These are phyloP conservation scores for Drosophila buzzatii DNA, from an alignment of 2,888 invertebrate genomes.

Conservation along the genomic window DNA sequence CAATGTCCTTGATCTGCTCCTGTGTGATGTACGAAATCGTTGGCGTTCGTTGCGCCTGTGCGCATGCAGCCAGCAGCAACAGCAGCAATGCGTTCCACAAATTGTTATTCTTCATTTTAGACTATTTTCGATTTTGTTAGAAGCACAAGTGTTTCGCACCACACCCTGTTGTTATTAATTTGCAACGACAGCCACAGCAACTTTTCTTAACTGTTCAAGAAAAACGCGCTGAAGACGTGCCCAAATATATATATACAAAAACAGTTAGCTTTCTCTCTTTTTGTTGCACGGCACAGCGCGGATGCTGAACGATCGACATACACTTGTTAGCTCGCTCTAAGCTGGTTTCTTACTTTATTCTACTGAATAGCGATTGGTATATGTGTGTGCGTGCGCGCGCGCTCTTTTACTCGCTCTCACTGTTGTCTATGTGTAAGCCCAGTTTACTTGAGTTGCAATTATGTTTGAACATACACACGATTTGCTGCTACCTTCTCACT, in stretches of 20 bases:
- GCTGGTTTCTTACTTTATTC: conserved; percentile 62
- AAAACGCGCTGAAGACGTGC: conserved; percentile 38
- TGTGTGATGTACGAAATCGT: conserved; percentile 96
- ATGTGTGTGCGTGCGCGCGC: conserved; percentile 37
- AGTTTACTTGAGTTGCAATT: conserved; percentile 49
- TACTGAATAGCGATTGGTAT: conserved; percentile 33
- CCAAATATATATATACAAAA: conserved; percentile 35
- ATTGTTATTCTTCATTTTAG: conserved; percentile 30
- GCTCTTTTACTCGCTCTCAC: too few relatives aligned
- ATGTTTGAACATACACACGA: conserved; percentile 22
- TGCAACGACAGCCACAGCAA: conserved; percentile 35
- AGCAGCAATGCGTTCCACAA: conserved; percentile 46
- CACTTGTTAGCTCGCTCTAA: conserved; percentile 76
- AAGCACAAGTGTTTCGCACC: conserved; percentile 57
- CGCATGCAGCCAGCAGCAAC: conserved; percentile 45
- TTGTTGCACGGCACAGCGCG: conserved; percentile 58
- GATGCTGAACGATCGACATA: conserved; percentile 72
- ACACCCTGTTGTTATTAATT: conserved; percentile 72
- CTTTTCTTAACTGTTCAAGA: conserved; percentile 45
- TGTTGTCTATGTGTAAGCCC: conserved; percentile 56
- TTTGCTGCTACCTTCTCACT: neutral
- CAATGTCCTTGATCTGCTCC: conserved; percentile 96
- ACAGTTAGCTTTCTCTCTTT: conserved; percentile 74
- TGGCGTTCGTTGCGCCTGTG: conserved; percentile 90
- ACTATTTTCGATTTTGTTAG: conserved; percentile 22